Base-by-base conservation (phyloP, 2,797 vertebrate species). In the Valencia hispanica region DNA sequence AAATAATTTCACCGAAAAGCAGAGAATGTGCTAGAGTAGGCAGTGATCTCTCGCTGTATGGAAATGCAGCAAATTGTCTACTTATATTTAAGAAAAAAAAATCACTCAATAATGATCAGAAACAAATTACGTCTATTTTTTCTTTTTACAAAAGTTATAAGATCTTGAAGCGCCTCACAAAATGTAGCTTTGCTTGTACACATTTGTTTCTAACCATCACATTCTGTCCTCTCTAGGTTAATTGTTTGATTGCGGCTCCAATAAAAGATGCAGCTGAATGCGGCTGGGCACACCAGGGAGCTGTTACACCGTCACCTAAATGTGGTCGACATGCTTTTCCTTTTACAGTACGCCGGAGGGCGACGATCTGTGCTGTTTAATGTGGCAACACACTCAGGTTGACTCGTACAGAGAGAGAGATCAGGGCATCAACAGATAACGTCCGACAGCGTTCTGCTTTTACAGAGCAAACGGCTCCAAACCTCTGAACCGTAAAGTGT, bases 351-450 rank as follows among this genome's bases (percentile, higher is more conserved):
- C 70, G 74, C 77, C 20, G 70, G 41, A 78, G 70, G 68, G 32
- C 59, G 77, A 51, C 45, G 71, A 86, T 74, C 74, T 68, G 68
- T 43, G 47, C 66, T 51, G 68, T 66, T 75, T 84, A 43, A 72
- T 50, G 50, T 45, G 17, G 74, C 27, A 47, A 15, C 74, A 74
- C 70, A 70, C 69, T 43, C 72, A 34, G 11, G 41, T 30, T 3
- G 1, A 73, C 78, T 63, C 66, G n/a, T n/a, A 48, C 0, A 4
- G 55, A 43, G 61, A 34, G 68, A 55, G 82, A 77, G 65, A 82
- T 78, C 77, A 81, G 72, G 73, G 80, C 70, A 85, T 82, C 79
- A 80, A 86, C 80, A 87, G 59, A 79, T 50, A 74, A 82, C 72
- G 74, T 84, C 51, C 0, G 72, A 87, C 84, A 85, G 84, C 72